Conservation (phyloP, 2,113 vertebrate species). For the Morone chrysops region DNA sequence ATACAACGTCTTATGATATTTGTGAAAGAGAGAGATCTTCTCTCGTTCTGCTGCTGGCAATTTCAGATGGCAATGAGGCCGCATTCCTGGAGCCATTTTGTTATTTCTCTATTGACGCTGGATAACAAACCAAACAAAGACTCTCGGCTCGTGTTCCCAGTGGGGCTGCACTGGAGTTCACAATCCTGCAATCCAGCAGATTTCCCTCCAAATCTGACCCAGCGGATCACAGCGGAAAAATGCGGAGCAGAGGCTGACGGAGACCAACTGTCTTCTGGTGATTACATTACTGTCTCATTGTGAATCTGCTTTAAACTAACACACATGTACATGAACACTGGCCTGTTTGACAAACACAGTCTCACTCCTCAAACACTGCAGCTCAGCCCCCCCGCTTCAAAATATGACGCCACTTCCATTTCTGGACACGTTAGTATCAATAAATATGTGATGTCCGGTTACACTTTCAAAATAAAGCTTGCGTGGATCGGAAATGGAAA, state of each 20-base stretch:
- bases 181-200: slow-evolving; percentile 48
- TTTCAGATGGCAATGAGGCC: slow-evolving; percentile 15
- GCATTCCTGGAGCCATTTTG: slow-evolving; percentile 8
- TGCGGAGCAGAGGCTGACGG: neutral
- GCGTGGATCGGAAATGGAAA: too few species aligned
- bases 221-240: slow-evolving; percentile 34
- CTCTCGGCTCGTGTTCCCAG: slow-evolving; percentile 15
- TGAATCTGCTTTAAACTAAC: neutral
- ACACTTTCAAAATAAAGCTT: too few species aligned
- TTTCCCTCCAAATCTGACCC: slow-evolving; percentile 48
- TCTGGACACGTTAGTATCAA: too few species aligned
- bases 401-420: too few species aligned
- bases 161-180: slow-evolving; percentile 20
- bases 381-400: too few species aligned
- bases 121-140: slow-evolving; percentile 35
- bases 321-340: neutral
- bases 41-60: neutral
- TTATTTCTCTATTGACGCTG: slow-evolving; percentile 14
- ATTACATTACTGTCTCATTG: slow-evolving; percentile 24
- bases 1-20: neutral
- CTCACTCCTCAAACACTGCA: too few species aligned
- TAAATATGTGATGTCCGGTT: too few species aligned
- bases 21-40: neutral
- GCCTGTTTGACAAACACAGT: too few species aligned
- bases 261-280: slow-evolving; percentile 18